Evolutionary conservation across 2,888 invertebrate genomes (phyloP).

Genomic region (Bruchidius siliquastri): DNA sequence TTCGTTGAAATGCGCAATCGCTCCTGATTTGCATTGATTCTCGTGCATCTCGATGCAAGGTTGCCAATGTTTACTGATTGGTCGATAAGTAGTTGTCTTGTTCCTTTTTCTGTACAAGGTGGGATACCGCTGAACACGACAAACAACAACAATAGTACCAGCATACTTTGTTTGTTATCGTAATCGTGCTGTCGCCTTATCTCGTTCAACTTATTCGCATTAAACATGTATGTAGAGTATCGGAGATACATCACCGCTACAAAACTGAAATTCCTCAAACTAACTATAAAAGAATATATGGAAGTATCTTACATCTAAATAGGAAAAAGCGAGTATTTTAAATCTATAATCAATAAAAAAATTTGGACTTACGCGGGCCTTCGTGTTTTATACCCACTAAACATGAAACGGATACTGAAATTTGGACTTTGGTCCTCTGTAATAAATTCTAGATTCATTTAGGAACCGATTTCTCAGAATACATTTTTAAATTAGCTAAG

Average conservation of each 20-base stretch:
- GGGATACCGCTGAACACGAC: not conserved
- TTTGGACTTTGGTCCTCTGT: no score
- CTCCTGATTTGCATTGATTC: not conserved
- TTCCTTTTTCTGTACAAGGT: not conserved
- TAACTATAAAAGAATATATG: no score
- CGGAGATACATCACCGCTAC: not conserved
- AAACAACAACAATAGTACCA: not conserved
- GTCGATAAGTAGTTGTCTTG: not conserved
- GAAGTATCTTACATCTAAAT: no score
- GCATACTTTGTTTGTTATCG: not conserved
- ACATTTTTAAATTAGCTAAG: no score
- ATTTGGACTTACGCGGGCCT: no score
- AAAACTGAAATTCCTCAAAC: no score
- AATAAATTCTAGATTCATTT: no score
- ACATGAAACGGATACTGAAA: no score
- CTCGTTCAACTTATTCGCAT: not conserved
- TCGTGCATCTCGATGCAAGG: not conserved
- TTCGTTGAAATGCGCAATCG: not conserved
- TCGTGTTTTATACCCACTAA: no score
- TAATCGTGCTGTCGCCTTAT: not conserved
- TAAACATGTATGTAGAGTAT: not conserved
- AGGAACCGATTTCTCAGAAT: no score
- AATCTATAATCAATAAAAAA: no score
- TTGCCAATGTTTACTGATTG: not conserved
- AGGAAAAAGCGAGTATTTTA: no score